A percentile compares a stretch with the other conserved stretches of the same genome.
Conservation (phyloP, 2,888 invertebrate genomes). For the Acrobasis suavella region DNA sequence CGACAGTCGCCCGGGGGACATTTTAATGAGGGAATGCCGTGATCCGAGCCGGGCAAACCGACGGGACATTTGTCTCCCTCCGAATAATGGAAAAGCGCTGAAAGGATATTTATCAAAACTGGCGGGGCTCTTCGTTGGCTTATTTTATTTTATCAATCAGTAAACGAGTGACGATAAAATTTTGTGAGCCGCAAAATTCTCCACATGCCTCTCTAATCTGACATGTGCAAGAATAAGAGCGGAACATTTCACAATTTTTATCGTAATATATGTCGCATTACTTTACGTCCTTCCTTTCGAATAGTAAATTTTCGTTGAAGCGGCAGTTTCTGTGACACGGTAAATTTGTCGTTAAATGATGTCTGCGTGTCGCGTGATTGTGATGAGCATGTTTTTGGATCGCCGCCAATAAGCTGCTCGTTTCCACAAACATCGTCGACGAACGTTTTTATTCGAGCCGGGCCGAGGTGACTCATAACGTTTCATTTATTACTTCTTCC, state of each 20-base stretch:
- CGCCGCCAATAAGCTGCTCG: conserved; percentile 56
- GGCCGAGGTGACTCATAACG: conserved; percentile 47
- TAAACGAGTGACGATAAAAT: conserved; percentile 42
- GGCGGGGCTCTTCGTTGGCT: conserved; percentile 46
- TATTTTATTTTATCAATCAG: conserved; percentile 54
- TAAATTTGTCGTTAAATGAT: conserved; percentile 67
- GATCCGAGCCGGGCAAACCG: conserved; percentile 51
- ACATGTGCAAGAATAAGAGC: conserved; percentile 33
- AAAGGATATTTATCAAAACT: conserved; percentile 73
- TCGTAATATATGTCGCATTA: conserved; percentile 39
- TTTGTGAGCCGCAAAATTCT: conserved; percentile 33
- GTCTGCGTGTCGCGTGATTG: conserved; percentile 62
- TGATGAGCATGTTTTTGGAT: conserved; percentile 63
- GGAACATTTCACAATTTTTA: conserved; percentile 28
- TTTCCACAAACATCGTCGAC: conserved; percentile 53
- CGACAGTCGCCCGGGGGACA: conserved; percentile 58
- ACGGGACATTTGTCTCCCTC: conserved; percentile 69
- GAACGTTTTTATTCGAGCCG: conserved; percentile 51
- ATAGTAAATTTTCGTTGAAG: conserved; percentile 43
- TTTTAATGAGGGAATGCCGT: conserved; percentile 75
- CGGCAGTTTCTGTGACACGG: conserved; percentile 49
- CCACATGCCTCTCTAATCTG: conserved; percentile 18
- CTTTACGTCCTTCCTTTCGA: conserved; percentile 40
- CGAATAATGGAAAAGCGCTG: conserved; percentile 67
- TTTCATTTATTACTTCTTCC: conserved; percentile 46